Evolutionary conservation across 1,140 invertebrate species (phyloP).

Genomic region (Octopus bimaculoides): DNA sequence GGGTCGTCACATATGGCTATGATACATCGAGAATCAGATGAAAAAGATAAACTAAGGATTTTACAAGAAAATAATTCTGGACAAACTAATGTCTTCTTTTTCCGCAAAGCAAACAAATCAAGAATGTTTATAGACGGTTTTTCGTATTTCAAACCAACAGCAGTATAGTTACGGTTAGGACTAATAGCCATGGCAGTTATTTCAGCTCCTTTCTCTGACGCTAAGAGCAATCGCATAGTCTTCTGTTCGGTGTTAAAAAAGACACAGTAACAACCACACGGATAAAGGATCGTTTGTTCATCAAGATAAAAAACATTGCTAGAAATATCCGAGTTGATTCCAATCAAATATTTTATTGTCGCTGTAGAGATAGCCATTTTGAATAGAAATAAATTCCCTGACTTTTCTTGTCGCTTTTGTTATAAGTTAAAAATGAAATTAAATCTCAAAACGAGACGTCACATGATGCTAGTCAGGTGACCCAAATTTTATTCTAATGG

Average conservation of each 20-base stretch:
- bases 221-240: neutral
- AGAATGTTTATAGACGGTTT: neutral
- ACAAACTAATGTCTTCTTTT: neutral
- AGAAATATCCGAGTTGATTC: constrained; percentile 50
- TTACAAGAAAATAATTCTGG: neutral
- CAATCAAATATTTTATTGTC: constrained; percentile 54
- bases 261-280: neutral
- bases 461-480: too few relatives aligned
- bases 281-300: neutral
- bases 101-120: neutral
- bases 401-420: too few relatives aligned
- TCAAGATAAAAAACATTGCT: constrained; percentile 47
- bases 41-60: neutral
- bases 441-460: too few relatives aligned
- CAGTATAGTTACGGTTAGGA: neutral
- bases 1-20: neutral
- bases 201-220: neutral
- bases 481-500: too few relatives aligned
- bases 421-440: too few relatives aligned
- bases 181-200: constrained; percentile 10
- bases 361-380: constrained; percentile 19
- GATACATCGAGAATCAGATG: neutral
- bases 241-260: neutral
- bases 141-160: neutral
- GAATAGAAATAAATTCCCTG: too few relatives aligned